A percentile compares a stretch with the other conserved stretches of the same genome.
These are phyloP conservation scores for Stegodyphus mimosarum DNA, from an alignment of 1,140 invertebrate species.

Conservation along the genomic window DNA sequence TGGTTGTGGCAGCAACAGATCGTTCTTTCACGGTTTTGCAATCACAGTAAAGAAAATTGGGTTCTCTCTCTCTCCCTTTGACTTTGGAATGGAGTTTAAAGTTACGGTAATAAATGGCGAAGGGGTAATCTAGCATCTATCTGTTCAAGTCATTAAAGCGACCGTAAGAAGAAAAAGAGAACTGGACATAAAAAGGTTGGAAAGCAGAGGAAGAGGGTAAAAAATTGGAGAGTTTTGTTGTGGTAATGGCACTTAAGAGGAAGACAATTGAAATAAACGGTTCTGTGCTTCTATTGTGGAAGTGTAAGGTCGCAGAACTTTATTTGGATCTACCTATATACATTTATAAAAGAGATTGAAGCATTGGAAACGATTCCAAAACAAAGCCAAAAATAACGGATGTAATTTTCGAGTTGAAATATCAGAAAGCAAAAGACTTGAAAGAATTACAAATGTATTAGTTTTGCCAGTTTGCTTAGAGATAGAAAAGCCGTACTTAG, in stretches of 20 bases:
- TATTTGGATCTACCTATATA: too few relatives aligned
- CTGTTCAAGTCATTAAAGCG: slow-evolving; percentile 54
- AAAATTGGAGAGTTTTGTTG: slow-evolving; percentile 7
- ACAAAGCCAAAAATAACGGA: too few relatives aligned
- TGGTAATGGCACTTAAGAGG: slow-evolving; percentile 43
- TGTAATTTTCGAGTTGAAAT: too few relatives aligned
- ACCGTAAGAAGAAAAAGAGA: background rate
- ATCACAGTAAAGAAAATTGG: slow-evolving; percentile 33
- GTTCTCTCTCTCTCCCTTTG: slow-evolving; percentile 20
- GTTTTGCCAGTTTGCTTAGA: too few relatives aligned
- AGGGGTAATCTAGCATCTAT: slow-evolving; percentile 53
- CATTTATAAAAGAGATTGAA: too few relatives aligned
- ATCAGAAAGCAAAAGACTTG: too few relatives aligned
- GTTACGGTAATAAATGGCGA: slow-evolving; percentile 55
- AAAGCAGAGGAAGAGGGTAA: background rate
- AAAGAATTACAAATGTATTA: too few relatives aligned
- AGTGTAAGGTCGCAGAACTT: too few relatives aligned
- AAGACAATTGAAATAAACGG: slow-evolving; percentile 49
- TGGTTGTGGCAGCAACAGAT: slow-evolving; percentile 1
- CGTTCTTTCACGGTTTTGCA: slow-evolving; percentile 16
- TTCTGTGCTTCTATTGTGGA: slow-evolving; percentile 4
- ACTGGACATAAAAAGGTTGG: slow-evolving; percentile 29
- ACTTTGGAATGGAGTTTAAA: slow-evolving; percentile 50
- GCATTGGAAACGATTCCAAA: too few relatives aligned
- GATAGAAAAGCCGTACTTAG: too few relatives aligned